Conservation (phyloP, 2,797 vertebrate genomes). For the Ptychobarbus kaznakovi region DNA sequence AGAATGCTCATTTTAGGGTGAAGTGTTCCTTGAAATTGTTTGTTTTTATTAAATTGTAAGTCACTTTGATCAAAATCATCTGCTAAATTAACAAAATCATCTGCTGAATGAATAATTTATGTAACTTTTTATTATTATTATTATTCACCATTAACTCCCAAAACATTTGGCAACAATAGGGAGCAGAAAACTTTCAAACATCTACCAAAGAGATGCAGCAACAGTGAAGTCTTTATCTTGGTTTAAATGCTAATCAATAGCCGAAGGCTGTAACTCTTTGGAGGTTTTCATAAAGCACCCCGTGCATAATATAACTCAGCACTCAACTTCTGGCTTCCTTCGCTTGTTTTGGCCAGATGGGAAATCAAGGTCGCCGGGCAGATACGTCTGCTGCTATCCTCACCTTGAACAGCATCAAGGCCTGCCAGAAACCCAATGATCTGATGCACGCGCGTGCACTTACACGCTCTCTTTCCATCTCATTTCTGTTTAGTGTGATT, state of each 20-base stretch:
- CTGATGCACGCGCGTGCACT: constrained; percentile 23
- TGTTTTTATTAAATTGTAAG: neutral
- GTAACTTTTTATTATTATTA: neutral
- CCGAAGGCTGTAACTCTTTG: constrained; percentile 15
- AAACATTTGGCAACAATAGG: neutral
- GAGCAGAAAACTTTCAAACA: neutral
- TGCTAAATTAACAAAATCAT: neutral
- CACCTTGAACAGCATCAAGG: constrained; percentile 54
- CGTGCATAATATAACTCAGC: constrained; percentile 33
- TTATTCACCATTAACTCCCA: neutral
- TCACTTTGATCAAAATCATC: neutral
- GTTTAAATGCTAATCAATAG: constrained; percentile 28
- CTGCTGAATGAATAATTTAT: neutral
- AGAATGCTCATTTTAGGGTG: neutral
- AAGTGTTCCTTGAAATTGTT: neutral
- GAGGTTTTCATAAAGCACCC: constrained; percentile 21
- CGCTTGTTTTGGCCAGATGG: constrained; percentile 33
- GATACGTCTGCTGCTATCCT: constrained; percentile 46
- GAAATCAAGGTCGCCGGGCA: constrained; percentile 44
- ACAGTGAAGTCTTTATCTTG: constrained; percentile 8
- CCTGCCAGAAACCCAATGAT: constrained; percentile 30
- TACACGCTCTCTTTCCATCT: constrained; percentile 1
- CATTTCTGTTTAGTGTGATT: neutral
- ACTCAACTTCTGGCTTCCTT: constrained; percentile 9
- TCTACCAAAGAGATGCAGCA: neutral